These are phyloP conservation scores for Phaetusa simplex DNA, from an alignment of 2,113 vertebrate genomes.

Conservation along the genomic window DNA sequence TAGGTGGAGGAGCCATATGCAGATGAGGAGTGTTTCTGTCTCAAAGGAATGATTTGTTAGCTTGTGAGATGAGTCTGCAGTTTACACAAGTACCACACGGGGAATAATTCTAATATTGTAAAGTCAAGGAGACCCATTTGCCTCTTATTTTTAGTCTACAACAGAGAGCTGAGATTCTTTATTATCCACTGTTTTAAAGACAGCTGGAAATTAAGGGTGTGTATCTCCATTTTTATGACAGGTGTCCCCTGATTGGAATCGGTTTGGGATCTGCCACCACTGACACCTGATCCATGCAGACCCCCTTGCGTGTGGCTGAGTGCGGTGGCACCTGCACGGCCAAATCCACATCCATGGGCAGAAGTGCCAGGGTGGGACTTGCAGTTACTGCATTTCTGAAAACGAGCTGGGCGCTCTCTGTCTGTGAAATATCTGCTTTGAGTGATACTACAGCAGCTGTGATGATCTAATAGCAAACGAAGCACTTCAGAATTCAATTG, in stretches of 20 bases:
- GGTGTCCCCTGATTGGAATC: background rate
- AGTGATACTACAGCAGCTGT: constrained; percentile 74
- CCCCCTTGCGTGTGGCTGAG: background rate
- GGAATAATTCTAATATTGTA: background rate
- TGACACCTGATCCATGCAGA: background rate
- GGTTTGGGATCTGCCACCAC: constrained; percentile 12
- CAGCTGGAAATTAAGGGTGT: background rate
- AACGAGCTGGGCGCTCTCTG: constrained; percentile 50
- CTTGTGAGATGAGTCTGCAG: background rate
- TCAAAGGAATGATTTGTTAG: background rate
- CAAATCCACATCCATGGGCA: constrained; percentile 11
- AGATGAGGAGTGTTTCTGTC: background rate
- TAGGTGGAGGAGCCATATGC: background rate
- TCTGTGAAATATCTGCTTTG: constrained; percentile 77
- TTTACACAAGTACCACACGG: background rate
- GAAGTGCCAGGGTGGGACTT: constrained; percentile 53
- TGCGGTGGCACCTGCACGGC: constrained; percentile 47
- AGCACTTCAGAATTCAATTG: constrained; percentile 73
- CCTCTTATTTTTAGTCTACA: background rate
- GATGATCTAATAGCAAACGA: constrained; percentile 74
- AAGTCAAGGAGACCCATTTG: background rate
- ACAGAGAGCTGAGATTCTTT: background rate
- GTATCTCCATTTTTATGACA: background rate
- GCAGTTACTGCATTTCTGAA: constrained; percentile 44
- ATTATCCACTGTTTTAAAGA: background rate